Evolutionary conservation across 2,113 vertebrate species (phyloP).

Genomic region (Apistogramma diplotaenia): DNA sequence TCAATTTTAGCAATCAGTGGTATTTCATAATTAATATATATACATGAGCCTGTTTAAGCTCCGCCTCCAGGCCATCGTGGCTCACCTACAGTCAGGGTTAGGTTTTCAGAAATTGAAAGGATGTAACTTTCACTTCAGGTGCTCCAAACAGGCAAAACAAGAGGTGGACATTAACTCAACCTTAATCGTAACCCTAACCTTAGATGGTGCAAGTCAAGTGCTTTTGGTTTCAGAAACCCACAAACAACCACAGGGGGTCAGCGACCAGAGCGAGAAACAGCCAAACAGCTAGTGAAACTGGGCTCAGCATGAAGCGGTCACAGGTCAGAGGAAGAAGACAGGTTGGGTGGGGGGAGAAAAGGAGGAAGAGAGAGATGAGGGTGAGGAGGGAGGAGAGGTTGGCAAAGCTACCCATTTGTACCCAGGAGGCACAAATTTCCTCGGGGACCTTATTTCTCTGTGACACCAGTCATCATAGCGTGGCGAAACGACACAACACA

Average conservation of each 20-base stretch:
- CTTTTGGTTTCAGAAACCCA: neutral
- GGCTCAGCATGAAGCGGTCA: neutral
- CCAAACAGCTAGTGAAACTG: constrained; percentile 33
- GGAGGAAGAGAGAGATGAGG: neutral
- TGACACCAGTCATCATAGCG: constrained; percentile 53
- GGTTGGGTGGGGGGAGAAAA: neutral
- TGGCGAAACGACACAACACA: constrained; percentile 66
- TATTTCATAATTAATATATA: neutral
- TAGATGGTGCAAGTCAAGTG: neutral
- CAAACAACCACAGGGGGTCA: neutral
- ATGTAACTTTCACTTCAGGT: too few species aligned
- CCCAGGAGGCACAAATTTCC: constrained; percentile 26
- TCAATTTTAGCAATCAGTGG: neutral
- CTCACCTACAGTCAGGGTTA: neutral
- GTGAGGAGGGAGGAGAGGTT: neutral
- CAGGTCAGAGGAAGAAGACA: neutral
- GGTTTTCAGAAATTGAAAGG: too few species aligned
- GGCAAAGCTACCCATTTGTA: constrained; percentile 41
- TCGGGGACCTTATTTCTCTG: constrained; percentile 39
- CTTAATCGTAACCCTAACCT: neutral
- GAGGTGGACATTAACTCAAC: neutral
- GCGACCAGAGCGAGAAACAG: neutral
- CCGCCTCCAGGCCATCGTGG: neutral
- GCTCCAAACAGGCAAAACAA: neutral
- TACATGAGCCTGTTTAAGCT: neutral